Base-by-base conservation (phyloP, 2,797 vertebrate species). In the Uromys caudimaculatus region DNA sequence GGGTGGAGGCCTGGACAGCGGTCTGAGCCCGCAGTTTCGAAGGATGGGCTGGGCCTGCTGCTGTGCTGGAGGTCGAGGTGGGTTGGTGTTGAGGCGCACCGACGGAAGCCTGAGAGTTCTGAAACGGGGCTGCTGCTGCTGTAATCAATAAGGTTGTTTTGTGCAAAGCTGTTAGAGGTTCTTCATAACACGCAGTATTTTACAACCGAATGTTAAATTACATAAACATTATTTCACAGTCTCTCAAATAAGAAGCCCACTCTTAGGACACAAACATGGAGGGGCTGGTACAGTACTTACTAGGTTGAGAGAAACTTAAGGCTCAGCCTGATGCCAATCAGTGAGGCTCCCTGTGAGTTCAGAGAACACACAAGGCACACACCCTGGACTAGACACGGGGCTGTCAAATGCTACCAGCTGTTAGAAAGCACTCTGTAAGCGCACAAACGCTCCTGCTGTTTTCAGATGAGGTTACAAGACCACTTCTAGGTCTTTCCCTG, bases 61-160 rank as follows among this genome's bases (percentile, higher is more conserved):
- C 98, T 97, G 98, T 97, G 98, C 98, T 97, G 98, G 98, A 98
- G 98, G 98, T 98, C 98, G 98, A 97, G 98, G 98, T 98, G 95
- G 99, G 98, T 96, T 99, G 99, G 98, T 99, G 99, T 98, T 99
- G 99, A 96, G 98, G 98, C 98, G 98, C 98, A 98, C 99, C 97
- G 98, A 97, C 95, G 98, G 99, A 98, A 98, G 99, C 98, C 99
- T 99, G 99, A 98, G 99, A 98, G 98, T 98, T 99, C 98, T 99
- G 99, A 99, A 99, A 98, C 98, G 99, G 98, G 98, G 98, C 98
- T 98, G 98, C 99, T 98, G 98, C 97, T 8, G 98, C 99, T 99
- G 99, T 97, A 99, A 99, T 99, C 98, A 95, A 99, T 99, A 99
- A 99, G 99, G 99, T 97, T 97, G 93, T 98, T 98, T 98, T 98